Conservation (phyloP, 1,140 invertebrate species). For the Lordiphosa collinella region DNA sequence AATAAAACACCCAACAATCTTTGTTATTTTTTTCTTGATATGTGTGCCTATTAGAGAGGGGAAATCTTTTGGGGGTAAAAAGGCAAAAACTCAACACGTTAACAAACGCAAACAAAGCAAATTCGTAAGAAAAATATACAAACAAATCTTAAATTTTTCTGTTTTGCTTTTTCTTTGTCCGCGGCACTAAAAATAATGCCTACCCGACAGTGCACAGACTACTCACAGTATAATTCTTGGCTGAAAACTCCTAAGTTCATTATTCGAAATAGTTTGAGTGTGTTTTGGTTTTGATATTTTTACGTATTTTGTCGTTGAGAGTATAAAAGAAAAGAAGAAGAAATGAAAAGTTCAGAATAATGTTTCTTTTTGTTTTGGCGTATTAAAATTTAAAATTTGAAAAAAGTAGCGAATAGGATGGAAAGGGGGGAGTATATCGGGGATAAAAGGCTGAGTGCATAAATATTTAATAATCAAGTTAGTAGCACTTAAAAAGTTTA, state of each 20-base stretch:
- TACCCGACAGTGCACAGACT: slow-evolving; percentile 39
- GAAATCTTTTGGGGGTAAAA: slow-evolving; percentile 6
- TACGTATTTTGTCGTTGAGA: slow-evolving; percentile 9
- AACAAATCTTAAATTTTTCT: slow-evolving; percentile 23
- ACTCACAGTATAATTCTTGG: slow-evolving; percentile 80
- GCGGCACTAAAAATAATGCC: slow-evolving; percentile 25
- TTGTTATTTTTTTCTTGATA: neutral
- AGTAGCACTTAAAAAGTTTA: slow-evolving; percentile 19
- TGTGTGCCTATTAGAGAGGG: slow-evolving; percentile 8
- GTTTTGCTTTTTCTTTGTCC: slow-evolving; percentile 15
- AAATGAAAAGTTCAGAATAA: slow-evolving; percentile 61
- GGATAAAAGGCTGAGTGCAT: too few species aligned
- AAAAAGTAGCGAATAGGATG: too few species aligned
- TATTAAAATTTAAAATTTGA: too few species aligned
- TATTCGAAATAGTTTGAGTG: slow-evolving; percentile 40
- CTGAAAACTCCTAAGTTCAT: slow-evolving; percentile 77
- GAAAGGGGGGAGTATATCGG: too few species aligned
- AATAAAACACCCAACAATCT: neutral
- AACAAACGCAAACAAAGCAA: slow-evolving; percentile 46
- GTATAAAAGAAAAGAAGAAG: slow-evolving; percentile 68
- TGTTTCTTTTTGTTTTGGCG: slow-evolving; percentile 18
- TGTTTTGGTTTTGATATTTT: slow-evolving; percentile 21
- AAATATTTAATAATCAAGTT: too few species aligned
- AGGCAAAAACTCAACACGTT: slow-evolving; percentile 27
- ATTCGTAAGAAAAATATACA: slow-evolving; percentile 44